These are phyloP conservation scores for Emydocephalus ijimae DNA, from an alignment of 2,113 vertebrate species.

Conservation along the genomic window DNA sequence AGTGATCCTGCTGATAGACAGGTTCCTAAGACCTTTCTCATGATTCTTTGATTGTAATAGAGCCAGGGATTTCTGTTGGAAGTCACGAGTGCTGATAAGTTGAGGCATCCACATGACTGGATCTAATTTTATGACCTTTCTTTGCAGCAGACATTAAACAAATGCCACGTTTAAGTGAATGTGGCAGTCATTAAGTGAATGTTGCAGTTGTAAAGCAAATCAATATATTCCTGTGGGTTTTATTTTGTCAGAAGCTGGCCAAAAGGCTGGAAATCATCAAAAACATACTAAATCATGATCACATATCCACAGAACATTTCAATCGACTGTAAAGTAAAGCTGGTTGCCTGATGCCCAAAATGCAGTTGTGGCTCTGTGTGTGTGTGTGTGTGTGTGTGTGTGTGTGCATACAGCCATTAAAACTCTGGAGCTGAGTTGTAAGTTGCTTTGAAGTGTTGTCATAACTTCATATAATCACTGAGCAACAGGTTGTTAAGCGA, in stretches of 20 bases:
- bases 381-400: neutral
- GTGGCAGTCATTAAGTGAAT: neutral
- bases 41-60: neutral
- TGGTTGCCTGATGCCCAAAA: neutral
- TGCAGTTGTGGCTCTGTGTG: neutral
- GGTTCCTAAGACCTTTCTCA: neutral
- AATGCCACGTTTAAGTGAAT: neutral
- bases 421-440: neutral
- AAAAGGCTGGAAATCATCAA: neutral
- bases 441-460: neutral
- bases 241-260: neutral
- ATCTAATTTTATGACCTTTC: neutral
- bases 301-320: neutral
- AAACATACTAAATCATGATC: neutral
- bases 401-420: neutral
- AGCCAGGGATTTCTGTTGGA: neutral
- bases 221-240: neutral
- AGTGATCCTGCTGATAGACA: neutral
- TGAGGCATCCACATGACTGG: neutral
- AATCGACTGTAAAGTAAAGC: neutral
- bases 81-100: neutral
- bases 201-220: neutral
- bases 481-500: neutral
- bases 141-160: neutral
- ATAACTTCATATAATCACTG: neutral